Conservation (phyloP, 2,797 vertebrate genomes). For the Botia almorhae region DNA sequence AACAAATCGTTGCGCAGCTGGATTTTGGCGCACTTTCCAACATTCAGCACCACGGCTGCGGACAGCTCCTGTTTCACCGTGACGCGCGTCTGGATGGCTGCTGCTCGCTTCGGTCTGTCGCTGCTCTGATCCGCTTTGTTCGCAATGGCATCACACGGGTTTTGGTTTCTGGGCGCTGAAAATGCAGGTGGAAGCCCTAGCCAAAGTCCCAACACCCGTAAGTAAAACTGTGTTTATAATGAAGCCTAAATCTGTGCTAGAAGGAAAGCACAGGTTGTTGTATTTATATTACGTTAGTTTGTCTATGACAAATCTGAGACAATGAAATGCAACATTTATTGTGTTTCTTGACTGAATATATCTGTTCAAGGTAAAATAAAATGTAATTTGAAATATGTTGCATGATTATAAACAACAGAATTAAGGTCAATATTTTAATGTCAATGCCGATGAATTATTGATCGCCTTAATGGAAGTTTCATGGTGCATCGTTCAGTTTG, state of each 20-base stretch:
- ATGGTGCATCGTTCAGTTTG: not conserved
- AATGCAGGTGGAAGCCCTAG: constrained; percentile 78
- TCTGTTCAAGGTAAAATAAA: constrained; percentile 19
- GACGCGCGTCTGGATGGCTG: constrained; percentile 73
- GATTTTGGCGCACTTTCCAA: constrained; percentile 52
- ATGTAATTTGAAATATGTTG: not conserved
- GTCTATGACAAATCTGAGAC: constrained; percentile 7
- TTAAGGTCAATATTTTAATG: not conserved
- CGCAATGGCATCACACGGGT: constrained; percentile 90
- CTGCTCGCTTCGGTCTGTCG: constrained; percentile 67
- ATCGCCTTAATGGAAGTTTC: constrained; percentile 7
- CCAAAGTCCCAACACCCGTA: constrained; percentile 88
- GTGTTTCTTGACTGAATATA: not conserved
- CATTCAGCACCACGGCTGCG: constrained; percentile 65
- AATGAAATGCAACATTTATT: constrained; percentile 39
- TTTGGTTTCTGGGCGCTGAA: constrained; percentile 91
- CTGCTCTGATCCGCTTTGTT: constrained; percentile 66
- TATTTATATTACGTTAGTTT: not conserved
- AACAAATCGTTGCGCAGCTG: constrained; percentile 56
- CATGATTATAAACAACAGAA: not conserved
- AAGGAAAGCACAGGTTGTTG: not conserved
- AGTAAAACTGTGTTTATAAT: constrained; percentile 59
- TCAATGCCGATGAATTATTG: not conserved
- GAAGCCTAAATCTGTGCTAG: not conserved
- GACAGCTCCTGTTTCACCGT: constrained; percentile 66